Base-by-base conservation (phyloP, 2,888 invertebrate genomes). In the Perdita meconis region DNA sequence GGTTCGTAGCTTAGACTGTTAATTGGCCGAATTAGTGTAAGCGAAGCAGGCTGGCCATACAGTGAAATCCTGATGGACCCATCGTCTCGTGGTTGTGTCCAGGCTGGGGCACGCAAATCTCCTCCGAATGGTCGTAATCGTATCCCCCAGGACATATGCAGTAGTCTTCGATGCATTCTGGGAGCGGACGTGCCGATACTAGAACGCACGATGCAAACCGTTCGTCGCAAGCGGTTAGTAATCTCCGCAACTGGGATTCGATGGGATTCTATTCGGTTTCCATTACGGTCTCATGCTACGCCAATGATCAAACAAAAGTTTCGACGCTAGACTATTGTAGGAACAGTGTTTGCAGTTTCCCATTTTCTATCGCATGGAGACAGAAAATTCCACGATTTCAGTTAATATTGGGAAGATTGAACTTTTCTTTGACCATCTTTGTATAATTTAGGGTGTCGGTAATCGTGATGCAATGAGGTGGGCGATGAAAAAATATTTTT, bases 111-210 rank as follows among this genome's bases (percentile, higher is more conserved):
- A 89, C 77, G 86, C 93, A 93, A 78, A 87, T 87, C 83, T 90
- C 88, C 83, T 91, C 86, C 69, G 80, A 79, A 79, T 82, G 86
- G 72, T 91, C 85, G 86, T 92, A 92, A 84, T 89, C 86, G 88
- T 91, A 93, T 82, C 92, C 92, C 86, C 85, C 86, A 40, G 93
- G 93, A 87, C 94, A 94, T 86, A 92, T 89, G 87, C 94, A 94
- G 85, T 88, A 86, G 81, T 92, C 90, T 84, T 92, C 91, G 85
- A 90, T 92, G 89, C 93, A 94, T 88, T 91, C 90, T 64, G 93
- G 92, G 78, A 90, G 78, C 73, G 93, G 93, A 68, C 86, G 89
- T 76, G 91, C 87, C 81, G 86, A 87, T 88, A 90, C 92, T 92
- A 90, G 88, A 92, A 92, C 36, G 75, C 80, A 84, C 68, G 79